A percentile compares a stretch with the other conserved stretches of the same genome.
These are phyloP conservation scores for Bufo bufo DNA, from an alignment of 2,113 vertebrate genomes.

Conservation along the genomic window DNA sequence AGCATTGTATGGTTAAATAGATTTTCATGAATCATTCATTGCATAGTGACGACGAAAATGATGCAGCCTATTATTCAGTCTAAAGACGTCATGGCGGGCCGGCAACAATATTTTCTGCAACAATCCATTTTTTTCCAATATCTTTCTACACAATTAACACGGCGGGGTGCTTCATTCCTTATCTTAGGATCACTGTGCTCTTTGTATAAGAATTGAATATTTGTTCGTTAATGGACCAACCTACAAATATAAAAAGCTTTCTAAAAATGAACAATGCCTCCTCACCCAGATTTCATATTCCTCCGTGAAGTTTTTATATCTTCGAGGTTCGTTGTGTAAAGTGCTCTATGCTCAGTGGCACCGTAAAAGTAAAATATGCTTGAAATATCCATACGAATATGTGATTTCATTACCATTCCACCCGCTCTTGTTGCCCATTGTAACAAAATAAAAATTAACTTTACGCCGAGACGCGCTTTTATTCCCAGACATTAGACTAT, in stretches of 20 bases:
- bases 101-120: not conserved
- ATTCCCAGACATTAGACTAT: not conserved
- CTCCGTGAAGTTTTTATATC: conserved; percentile 6
- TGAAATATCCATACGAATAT: conserved; percentile 27
- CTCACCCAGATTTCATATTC: not conserved
- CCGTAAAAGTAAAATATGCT: conserved; percentile 32
- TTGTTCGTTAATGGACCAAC: not conserved
- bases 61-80: not conserved
- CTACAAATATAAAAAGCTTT: not conserved
- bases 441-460: not conserved
- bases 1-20: not conserved
- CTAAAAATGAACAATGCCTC: not conserved
- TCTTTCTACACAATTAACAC: not conserved
- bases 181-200: not conserved
- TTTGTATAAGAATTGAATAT: not conserved
- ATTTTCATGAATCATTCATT: not conserved
- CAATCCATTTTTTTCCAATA: not conserved
- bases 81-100: not conserved
- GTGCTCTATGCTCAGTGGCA: not conserved
- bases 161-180: not conserved
- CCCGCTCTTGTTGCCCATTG: not conserved
- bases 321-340: not conserved
- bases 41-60: not conserved
- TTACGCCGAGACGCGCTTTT: not conserved
- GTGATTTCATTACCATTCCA: not conserved